Conservation (phyloP, 2,888 invertebrate species). For the Netelia virgata region DNA sequence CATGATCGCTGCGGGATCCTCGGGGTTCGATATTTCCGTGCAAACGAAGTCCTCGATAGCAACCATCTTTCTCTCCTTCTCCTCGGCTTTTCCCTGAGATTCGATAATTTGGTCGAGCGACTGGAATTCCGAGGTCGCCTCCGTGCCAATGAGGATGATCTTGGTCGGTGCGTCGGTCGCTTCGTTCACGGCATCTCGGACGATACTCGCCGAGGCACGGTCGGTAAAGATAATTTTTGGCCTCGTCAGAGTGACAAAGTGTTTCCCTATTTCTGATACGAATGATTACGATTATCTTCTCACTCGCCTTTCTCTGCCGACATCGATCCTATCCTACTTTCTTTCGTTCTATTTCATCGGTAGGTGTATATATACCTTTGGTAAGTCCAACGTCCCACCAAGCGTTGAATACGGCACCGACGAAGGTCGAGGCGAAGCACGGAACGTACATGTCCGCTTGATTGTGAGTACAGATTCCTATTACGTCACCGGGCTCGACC, state of each 20-base stretch:
- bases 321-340: neutral
- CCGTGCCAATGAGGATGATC: conserved; percentile 74
- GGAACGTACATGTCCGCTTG: conserved; percentile 77
- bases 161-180: conserved; percentile 65
- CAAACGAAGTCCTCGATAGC: conserved; percentile 68
- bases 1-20: conserved; percentile 69
- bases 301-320: neutral
- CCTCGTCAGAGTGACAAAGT: conserved; percentile 71
- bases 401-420: conserved; percentile 77
- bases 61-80: no score
- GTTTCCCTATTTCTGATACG: conserved; percentile 73
- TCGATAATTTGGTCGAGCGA: conserved; percentile 72
- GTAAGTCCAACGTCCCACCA: conserved; percentile 76
- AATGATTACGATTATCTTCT: conserved; percentile 10
- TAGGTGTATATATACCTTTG: conserved; percentile 73
- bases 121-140: conserved; percentile 33
- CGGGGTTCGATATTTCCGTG: conserved; percentile 55
- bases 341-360: neutral
- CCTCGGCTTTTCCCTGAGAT: conserved; percentile 64
- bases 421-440: conserved; percentile 73
- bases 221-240: conserved; percentile 78
- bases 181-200: conserved; percentile 68
- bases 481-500: conserved; percentile 73
- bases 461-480: conserved; percentile 76
- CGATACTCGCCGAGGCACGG: conserved; percentile 45